Evolutionary conservation across 2,113 vertebrate genomes (phyloP).

Genomic region (Oxygymnocypris stewartii): DNA sequence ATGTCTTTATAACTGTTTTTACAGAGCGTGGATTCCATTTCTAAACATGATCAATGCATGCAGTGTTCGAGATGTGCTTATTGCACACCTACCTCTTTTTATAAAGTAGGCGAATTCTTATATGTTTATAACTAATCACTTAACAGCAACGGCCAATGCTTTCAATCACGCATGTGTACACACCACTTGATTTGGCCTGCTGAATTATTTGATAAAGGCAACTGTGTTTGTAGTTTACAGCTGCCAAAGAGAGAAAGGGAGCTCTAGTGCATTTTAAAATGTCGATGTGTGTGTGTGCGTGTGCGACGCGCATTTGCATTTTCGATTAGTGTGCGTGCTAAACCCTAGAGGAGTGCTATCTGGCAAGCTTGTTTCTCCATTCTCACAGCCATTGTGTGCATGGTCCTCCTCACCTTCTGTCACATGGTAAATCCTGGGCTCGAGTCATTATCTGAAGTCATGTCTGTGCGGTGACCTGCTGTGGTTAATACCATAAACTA

Average conservation of each 20-base stretch:
- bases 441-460: neutral
- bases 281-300: constrained; percentile 25
- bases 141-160: neutral
- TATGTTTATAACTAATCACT: neutral
- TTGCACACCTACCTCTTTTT: neutral
- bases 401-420: constrained; percentile 17
- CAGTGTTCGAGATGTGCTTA: too few relatives aligned
- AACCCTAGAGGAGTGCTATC: constrained; percentile 38
- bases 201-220: constrained; percentile 57
- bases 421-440: neutral
- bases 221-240: constrained; percentile 46
- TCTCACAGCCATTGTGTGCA: neutral
- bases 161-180: neutral
- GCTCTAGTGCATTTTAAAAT: constrained; percentile 45
- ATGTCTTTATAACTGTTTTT: neutral
- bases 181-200: constrained; percentile 34
- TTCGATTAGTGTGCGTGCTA: constrained; percentile 22
- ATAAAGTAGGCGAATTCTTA: neutral
- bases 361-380: neutral
- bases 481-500: neutral
- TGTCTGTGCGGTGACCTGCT: neutral
- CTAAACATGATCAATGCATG: neutral
- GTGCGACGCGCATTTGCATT: constrained; percentile 10
- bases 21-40: neutral
- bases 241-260: constrained; percentile 17